phyloP scores from a whole-genome alignment of 2,797 vertebrate species.

The Eidolon dupreanum region DNA sequence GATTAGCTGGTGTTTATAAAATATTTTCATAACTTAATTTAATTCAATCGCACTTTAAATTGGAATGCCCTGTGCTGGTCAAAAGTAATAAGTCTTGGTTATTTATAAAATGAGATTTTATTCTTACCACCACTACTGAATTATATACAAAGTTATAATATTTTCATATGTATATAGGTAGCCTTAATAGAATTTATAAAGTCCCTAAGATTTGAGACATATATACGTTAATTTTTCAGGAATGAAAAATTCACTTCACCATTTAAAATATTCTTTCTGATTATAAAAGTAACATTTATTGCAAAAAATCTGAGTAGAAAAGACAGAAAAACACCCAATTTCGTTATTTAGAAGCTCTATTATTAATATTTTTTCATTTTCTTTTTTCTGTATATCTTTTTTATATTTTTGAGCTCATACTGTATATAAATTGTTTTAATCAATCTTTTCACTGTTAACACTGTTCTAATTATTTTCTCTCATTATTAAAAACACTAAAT shows the following conservation, averaged over 20 bases:
- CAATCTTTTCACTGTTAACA: background rate
- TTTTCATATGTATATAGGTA: background rate
- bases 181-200: slow-evolving; percentile 21
- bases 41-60: background rate
- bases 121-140: background rate
- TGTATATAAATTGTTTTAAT: background rate
- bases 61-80: background rate
- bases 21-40: background rate
- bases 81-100: background rate
- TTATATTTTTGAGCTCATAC: background rate
- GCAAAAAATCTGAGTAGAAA: background rate
- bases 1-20: slow-evolving; percentile 26
- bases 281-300: slow-evolving; percentile 27
- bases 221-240: background rate
- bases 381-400: background rate
- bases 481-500: background rate
- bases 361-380: background rate
- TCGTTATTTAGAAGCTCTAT: background rate
- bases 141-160: background rate
- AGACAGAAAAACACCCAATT: background rate
- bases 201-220: background rate
- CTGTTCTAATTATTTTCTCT: slow-evolving; percentile 3
- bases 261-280: background rate
- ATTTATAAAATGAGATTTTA: slow-evolving; percentile 19
- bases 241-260: background rate